Percentiles rank a stretch among this genome's conserved stretches.
These are phyloP conservation scores for Andrena bicolor DNA, from an alignment of 2,888 invertebrate genomes.

Conservation along the genomic window DNA sequence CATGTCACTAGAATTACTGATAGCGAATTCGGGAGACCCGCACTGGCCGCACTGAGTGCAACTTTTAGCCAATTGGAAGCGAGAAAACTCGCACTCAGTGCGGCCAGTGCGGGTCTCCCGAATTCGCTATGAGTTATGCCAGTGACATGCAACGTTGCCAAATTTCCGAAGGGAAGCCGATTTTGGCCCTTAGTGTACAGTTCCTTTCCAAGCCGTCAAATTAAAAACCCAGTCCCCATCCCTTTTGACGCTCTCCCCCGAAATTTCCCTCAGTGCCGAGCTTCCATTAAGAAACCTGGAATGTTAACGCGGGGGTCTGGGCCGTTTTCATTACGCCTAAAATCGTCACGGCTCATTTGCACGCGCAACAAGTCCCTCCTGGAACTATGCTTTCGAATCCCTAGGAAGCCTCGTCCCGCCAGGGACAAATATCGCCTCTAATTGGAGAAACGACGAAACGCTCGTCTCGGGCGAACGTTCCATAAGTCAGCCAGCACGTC, in stretches of 20 bases:
- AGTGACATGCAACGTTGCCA: too few species aligned
- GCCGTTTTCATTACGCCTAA: constrained; percentile 15
- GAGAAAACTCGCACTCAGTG: too few species aligned
- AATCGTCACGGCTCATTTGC: constrained; percentile 29
- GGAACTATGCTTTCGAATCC: constrained; percentile 15
- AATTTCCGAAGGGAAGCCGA: too few species aligned
- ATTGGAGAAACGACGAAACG: constrained; percentile 24
- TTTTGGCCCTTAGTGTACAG: too few species aligned
- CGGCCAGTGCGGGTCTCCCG: too few species aligned
- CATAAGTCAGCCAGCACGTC: constrained; percentile 63
- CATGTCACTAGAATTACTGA: too few species aligned
- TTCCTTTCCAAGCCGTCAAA: not conserved
- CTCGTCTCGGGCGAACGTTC: constrained; percentile 34
- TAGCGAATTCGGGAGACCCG: too few species aligned
- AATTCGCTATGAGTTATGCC: too few species aligned
- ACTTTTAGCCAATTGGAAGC: too few species aligned
- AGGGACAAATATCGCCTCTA: constrained; percentile 45
- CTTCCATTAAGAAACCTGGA: constrained; percentile 8
- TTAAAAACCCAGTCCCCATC: not conserved
- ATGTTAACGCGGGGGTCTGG: constrained; percentile 8
- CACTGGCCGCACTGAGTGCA: too few species aligned
- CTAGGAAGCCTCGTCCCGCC: not conserved
- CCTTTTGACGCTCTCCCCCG: not conserved
- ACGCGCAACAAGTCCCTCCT: not conserved
- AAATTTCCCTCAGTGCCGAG: not conserved